Conservation (phyloP, 2,888 invertebrate species). For the Drosophila meridiana region DNA sequence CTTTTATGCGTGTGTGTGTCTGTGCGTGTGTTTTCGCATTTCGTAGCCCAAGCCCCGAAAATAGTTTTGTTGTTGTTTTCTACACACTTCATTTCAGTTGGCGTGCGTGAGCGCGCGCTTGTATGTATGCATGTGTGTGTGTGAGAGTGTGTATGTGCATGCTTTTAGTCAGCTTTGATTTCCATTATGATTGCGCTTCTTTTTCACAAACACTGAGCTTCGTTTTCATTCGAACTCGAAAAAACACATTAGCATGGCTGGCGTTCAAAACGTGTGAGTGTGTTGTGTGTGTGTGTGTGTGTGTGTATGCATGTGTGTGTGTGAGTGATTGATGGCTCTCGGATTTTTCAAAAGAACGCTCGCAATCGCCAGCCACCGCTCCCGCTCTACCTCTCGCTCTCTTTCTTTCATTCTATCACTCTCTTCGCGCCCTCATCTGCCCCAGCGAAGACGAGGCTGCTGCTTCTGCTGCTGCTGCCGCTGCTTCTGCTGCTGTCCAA, state of each 20-base stretch:
- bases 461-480: slow-evolving; percentile 5
- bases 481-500: slow-evolving; percentile 26
- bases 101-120: background rate
- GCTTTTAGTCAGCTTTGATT: slow-evolving; percentile 48
- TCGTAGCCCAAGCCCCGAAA: slow-evolving; percentile 33
- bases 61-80: slow-evolving; percentile 41
- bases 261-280: slow-evolving; percentile 8
- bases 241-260: slow-evolving; percentile 49
- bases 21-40: slow-evolving; percentile 41
- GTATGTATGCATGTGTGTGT: background rate
- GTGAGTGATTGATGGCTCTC: slow-evolving; percentile 60
- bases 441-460: slow-evolving; percentile 34
- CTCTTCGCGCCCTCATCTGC: slow-evolving; percentile 39
- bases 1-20: slow-evolving; percentile 28
- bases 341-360: slow-evolving; percentile 62
- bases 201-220: slow-evolving; percentile 60
- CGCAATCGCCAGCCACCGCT: slow-evolving; percentile 39
- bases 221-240: slow-evolving; percentile 65
- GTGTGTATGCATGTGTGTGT: slow-evolving; percentile 18
- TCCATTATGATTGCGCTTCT: slow-evolving; percentile 63
- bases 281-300: background rate
- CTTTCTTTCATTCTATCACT: slow-evolving; percentile 5
- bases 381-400: slow-evolving; percentile 9
- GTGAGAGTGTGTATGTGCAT: background rate
- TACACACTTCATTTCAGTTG: slow-evolving; percentile 54